Evolutionary conservation across 2,888 invertebrate species (phyloP).

Genomic region (Tipula helvola): DNA sequence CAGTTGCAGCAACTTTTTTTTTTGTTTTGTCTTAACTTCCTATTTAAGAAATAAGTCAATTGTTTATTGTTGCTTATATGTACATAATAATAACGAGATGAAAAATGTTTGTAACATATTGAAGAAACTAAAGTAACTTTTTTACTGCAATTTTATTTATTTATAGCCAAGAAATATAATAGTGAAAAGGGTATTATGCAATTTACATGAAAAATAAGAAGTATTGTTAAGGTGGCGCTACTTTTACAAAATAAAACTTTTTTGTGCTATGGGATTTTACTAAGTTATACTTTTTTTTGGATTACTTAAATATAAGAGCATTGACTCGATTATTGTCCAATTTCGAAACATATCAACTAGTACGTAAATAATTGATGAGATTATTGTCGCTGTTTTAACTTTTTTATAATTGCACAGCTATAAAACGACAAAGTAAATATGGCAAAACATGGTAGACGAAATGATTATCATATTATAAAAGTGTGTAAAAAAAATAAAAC

Average conservation of each 20-base stretch:
- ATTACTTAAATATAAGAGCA: no score
- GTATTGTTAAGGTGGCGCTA: neutral
- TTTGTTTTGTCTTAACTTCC: neutral
- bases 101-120: neutral
- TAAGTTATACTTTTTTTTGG: no score
- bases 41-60: conserved; percentile 4
- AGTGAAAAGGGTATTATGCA: neutral
- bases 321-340: neutral
- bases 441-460: conserved; percentile 5
- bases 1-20: neutral
- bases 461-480: conserved; percentile 5
- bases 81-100: neutral
- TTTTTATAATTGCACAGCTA: neutral
- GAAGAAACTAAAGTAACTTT: neutral
- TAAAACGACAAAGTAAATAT: neutral
- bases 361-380: neutral
- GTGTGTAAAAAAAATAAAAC: neutral
- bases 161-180: neutral
- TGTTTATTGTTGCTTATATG: neutral
- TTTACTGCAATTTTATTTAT: neutral
- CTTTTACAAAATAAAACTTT: neutral
- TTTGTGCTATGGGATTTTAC: neutral
- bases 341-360: neutral
- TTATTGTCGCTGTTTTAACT: neutral
- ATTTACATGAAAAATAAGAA: neutral